Evolutionary conservation across 2,113 vertebrate species (phyloP).

Genomic region (Arvicanthis niloticus): DNA sequence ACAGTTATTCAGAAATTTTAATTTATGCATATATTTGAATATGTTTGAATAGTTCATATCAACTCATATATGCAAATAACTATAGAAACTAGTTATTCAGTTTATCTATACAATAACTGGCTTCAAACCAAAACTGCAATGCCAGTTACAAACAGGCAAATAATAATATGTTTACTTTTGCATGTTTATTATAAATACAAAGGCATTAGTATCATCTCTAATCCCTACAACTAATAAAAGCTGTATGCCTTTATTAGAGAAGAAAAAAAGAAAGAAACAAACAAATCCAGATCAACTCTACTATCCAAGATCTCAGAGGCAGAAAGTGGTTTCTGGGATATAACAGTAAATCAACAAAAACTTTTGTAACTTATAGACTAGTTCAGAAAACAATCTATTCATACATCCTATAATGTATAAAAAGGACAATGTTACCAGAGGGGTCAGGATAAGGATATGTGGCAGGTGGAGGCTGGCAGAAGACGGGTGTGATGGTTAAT

Average conservation of each 20-base stretch:
- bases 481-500: not conserved
- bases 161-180: not conserved
- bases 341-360: not conserved
- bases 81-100: not conserved
- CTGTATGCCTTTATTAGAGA: not conserved
- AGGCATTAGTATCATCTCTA: not conserved
- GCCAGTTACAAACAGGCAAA: not conserved
- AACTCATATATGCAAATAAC: not conserved
- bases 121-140: constrained; percentile 15
- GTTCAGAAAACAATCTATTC: not conserved
- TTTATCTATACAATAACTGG: not conserved
- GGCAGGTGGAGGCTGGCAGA: not conserved
- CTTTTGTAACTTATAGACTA: not conserved
- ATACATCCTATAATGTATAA: not conserved
- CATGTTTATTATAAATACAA: not conserved
- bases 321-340: not conserved
- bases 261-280: not conserved
- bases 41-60: not conserved
- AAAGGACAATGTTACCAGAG: not conserved
- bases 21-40: not conserved
- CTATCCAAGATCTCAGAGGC: not conserved
- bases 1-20: not conserved
- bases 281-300: not conserved
- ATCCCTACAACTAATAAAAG: not conserved
- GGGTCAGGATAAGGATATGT: not conserved